A percentile compares a stretch with the other conserved stretches of the same genome.
Evolutionary conservation across 2,113 vertebrate genomes (phyloP).

Genomic region (human (Homo sapiens)): DNA sequence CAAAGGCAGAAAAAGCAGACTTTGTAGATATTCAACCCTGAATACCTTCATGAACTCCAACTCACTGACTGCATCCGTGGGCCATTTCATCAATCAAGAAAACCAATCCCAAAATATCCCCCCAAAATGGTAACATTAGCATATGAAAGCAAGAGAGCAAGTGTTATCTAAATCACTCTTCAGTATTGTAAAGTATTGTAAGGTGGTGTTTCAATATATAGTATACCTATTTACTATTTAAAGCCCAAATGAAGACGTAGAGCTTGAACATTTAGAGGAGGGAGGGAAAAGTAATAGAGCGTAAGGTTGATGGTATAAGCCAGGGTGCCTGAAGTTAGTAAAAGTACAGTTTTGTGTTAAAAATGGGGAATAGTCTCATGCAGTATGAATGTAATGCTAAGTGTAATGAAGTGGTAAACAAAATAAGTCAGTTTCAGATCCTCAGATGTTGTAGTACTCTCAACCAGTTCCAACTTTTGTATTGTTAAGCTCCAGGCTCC

Average conservation of each 20-base stretch:
- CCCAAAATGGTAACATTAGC: neutral
- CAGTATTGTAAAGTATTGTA: neutral
- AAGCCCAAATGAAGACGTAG: neutral
- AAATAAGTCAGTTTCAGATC: neutral
- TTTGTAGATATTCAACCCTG: neutral
- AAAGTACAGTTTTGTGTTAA: neutral
- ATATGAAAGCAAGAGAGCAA: neutral
- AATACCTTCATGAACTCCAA: neutral
- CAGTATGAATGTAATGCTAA: neutral
- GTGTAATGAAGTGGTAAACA: neutral
- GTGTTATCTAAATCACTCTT: neutral
- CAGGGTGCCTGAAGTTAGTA: neutral
- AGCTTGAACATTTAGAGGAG: neutral
- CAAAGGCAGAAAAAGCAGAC: neutral
- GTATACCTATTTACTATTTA: neutral
- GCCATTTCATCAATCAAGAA: neutral
- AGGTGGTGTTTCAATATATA: neutral
- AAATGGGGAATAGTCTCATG: neutral
- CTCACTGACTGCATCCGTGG: rapidly evolving
- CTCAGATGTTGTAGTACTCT: neutral
- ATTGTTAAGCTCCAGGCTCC: neutral
- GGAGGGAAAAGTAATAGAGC: neutral
- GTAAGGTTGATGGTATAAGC: neutral
- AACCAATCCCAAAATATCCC: neutral
- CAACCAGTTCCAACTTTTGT: neutral